phyloP scores from a whole-genome alignment of 2,113 vertebrate species.

The Scolopax mira region DNA sequence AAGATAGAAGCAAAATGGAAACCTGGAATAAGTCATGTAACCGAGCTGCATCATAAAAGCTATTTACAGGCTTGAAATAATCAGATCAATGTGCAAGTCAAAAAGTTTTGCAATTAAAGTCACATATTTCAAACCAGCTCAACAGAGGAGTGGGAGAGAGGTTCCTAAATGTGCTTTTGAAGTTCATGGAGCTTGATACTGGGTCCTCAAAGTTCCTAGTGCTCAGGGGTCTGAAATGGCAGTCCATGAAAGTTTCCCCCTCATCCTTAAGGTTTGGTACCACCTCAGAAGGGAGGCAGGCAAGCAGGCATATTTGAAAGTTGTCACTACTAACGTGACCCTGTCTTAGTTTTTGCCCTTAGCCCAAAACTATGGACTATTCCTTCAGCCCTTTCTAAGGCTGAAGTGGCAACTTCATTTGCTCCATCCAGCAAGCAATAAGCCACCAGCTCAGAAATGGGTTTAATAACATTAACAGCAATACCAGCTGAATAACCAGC shows the following conservation, averaged over 20 bases:
- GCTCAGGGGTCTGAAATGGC: neutral
- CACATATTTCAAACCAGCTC: neutral
- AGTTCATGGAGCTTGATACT: neutral
- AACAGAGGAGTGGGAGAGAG: neutral
- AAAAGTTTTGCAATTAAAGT: neutral
- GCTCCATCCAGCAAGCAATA: neutral
- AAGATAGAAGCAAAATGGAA: constrained; percentile 37
- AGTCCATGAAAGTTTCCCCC: neutral
- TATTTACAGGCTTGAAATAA: constrained; percentile 47
- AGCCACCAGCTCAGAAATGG: neutral
- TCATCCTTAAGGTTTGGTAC: neutral
- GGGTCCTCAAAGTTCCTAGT: neutral
- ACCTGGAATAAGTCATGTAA: constrained; percentile 23
- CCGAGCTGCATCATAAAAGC: neutral
- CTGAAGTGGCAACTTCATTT: neutral
- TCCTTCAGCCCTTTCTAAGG: neutral
- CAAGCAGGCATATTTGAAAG: neutral
- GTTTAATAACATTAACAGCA: neutral
- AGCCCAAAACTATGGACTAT: neutral
- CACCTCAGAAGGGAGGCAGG: neutral
- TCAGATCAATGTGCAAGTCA: constrained; percentile 22
- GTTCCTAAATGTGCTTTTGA: neutral
- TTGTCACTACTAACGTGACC: neutral
- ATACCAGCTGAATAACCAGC: neutral
- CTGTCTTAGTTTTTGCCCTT: constrained; percentile 2